Base-by-base conservation (phyloP, 1,140 invertebrate genomes). In the Drosophila sulfurigaster region DNA sequence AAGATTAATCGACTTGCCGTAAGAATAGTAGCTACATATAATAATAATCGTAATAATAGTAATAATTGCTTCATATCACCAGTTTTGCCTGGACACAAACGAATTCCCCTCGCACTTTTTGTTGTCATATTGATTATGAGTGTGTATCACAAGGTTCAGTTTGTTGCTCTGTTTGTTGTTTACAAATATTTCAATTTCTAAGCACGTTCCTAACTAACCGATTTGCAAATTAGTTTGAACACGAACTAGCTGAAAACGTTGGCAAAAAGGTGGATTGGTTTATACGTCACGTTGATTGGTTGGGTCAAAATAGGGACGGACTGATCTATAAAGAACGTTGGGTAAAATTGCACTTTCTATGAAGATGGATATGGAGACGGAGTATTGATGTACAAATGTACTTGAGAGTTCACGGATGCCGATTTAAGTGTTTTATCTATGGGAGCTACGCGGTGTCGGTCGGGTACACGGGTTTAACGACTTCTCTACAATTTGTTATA, bases 11-110 rank as follows among this genome's bases (percentile, higher is more conserved):
- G 45, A 64, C 58, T 62, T 46, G 15, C 20, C 41, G 52, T 67
- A 77, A 62, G 35, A 73, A 62, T 77, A 43, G 35, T 10, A 38
- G 41, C 41, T 43, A 43, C 5, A 60, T 20, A 65, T 72, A 70
- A 52, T 60, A 10, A 60, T 64, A 64, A 11, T 63, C 5, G 16
- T 52, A 51, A 38, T 66, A 64, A 59, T 69, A 69, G 52, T 78
- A 75, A 70, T 87, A 87, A 87, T 87, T 87, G 82, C 82, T 87
- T 82, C 56, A 72, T 87, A 87, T 87, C 82, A 87, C 82, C 83
- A 73, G 81, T 56, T 62, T 75, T 69, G 66, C 66, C 72, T 69
- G 66, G 72, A 75, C 58, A 75, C 67, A 57, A 75, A 52, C 66
- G 51, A 70, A 70, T 56, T 71, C 20, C 13, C 7, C 38, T 63